These are phyloP conservation scores for Notodonta dromedarius DNA, from an alignment of 2,888 invertebrate genomes.

Conservation along the genomic window DNA sequence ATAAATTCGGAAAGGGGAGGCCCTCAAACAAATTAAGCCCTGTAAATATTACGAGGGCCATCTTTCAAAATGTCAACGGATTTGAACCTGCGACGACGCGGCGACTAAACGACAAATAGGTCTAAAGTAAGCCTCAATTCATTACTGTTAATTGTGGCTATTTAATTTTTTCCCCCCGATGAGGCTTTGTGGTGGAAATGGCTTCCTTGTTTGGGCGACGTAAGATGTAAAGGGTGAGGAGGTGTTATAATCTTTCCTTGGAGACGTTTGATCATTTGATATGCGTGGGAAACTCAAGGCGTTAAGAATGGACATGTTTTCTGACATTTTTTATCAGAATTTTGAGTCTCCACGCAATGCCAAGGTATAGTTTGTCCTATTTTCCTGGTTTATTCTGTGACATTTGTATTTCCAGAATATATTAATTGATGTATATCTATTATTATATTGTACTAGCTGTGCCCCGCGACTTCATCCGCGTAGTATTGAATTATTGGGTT, in stretches of 20 bases:
- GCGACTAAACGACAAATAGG: constrained; percentile 56
- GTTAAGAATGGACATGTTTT: not conserved
- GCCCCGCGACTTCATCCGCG: too few relatives aligned
- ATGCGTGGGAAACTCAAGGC: not conserved
- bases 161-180: constrained; percentile 43
- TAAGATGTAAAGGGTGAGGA: not conserved
- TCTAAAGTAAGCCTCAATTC: constrained; percentile 63
- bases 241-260: not conserved
- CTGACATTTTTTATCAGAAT: too few relatives aligned
- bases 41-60: constrained; percentile 59
- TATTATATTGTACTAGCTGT: too few relatives aligned
- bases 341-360: too few relatives aligned
- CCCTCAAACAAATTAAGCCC: constrained; percentile 60
- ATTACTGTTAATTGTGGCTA: constrained; percentile 64
- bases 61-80: constrained; percentile 64
- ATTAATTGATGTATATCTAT: too few relatives aligned
- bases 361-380: too few relatives aligned
- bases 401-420: too few relatives aligned
- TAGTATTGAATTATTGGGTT: too few relatives aligned
- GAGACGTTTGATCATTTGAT: not conserved
- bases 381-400: too few relatives aligned
- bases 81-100: constrained; percentile 48
- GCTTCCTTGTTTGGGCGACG: not conserved
- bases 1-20: constrained; percentile 37
- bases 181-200: constrained; percentile 1